A percentile compares a stretch with the other conserved stretches of the same genome.
phyloP scores from a whole-genome alignment of 2,797 vertebrate species.

The Gymnopithys bicolor region DNA sequence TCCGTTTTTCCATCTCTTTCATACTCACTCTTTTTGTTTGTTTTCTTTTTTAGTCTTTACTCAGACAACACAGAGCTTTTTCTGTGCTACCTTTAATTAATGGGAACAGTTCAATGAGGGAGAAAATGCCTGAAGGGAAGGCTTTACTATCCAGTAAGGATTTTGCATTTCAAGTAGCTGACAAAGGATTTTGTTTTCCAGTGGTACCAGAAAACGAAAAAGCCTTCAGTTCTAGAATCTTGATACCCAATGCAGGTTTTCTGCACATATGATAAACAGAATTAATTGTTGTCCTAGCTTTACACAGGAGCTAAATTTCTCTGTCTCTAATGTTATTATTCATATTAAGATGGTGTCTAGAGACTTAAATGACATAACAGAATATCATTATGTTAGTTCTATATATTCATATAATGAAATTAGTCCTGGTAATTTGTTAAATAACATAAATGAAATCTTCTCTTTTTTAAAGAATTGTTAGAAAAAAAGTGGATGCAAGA shows the following conservation, averaged over 20 bases:
- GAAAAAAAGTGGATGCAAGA: not conserved
- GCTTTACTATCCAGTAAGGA: not conserved
- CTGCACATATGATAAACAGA: not conserved
- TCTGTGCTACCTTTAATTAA: conserved; percentile 52
- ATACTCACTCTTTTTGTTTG: not conserved
- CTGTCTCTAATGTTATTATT: not conserved
- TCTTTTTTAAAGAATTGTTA: not conserved
- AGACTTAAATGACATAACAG: not conserved
- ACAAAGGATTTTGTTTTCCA: conserved; percentile 20
- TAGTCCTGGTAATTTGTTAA: not conserved
- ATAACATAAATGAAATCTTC: not conserved
- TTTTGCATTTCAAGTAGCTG: conserved; percentile 6
- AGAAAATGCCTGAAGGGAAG: conserved; percentile 8
- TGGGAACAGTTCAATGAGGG: not conserved
- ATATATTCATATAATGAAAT: not conserved
- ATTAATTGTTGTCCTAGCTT: not conserved
- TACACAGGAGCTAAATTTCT: not conserved
- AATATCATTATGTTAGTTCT: not conserved
- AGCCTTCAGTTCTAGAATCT: not conserved
- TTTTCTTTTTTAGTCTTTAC: not conserved
- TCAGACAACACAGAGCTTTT: not conserved
- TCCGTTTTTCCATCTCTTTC: not conserved
- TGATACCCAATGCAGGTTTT: not conserved
- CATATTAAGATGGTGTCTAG: not conserved
- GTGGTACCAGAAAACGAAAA: not conserved